A percentile compares a stretch with the other conserved stretches of the same genome.
These are phyloP conservation scores for Lampris incognitus DNA, from an alignment of 2,113 vertebrate species.

Conservation along the genomic window DNA sequence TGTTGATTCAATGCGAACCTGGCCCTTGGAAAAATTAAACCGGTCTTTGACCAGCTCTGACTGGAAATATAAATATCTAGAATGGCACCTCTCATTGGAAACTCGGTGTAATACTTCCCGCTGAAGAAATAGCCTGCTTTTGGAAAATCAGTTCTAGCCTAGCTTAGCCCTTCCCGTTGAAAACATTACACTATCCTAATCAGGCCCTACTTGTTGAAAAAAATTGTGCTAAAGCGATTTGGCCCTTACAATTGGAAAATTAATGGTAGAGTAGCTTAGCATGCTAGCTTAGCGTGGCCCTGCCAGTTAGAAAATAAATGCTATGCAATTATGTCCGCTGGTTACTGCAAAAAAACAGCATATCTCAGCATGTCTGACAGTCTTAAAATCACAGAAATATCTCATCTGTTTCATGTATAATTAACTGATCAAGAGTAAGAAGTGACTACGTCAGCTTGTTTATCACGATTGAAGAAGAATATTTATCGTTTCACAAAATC, in stretches of 20 bases:
- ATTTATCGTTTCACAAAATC: too few species aligned
- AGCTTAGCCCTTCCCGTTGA: constrained; percentile 19
- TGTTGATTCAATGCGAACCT: constrained; percentile 27
- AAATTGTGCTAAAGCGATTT: too few species aligned
- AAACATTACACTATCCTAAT: constrained; percentile 10
- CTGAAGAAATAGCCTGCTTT: constrained; percentile 17
- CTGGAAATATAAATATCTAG: constrained; percentile 52
- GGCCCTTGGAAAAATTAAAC: constrained; percentile 39
- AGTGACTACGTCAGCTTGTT: too few species aligned
- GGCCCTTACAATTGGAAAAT: constrained; percentile 8
- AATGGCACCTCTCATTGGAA: constrained; percentile 50
- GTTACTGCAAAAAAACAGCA: too few species aligned
- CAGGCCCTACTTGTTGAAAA: too few species aligned
- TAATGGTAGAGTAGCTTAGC: constrained; percentile 7
- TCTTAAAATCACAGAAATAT: too few species aligned
- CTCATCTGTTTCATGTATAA: too few species aligned
- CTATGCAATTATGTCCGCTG: neutral
- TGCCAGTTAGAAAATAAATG: constrained; percentile 24
- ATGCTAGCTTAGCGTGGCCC: constrained; percentile 23
- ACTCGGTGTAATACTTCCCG: constrained; percentile 24
- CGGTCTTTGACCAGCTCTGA: constrained; percentile 2
- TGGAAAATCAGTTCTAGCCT: constrained; percentile 24
- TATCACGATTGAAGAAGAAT: too few species aligned
- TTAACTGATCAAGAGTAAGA: too few species aligned
- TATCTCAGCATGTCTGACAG: too few species aligned